Conservation (phyloP, 2,888 invertebrate species). For the Drosophila aldrichi region DNA sequence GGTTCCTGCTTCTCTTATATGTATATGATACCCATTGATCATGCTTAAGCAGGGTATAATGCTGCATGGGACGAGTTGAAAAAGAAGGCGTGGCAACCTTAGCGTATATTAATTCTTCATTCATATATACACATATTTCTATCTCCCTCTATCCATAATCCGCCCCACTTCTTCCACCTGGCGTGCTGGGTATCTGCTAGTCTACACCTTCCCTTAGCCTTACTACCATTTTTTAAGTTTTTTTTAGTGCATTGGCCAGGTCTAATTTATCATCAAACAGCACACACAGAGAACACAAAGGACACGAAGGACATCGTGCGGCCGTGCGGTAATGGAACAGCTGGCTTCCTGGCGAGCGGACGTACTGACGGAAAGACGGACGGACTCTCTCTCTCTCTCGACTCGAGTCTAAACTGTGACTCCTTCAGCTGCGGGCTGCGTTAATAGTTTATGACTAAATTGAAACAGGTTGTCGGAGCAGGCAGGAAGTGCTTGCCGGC, state of each 20-base stretch:
- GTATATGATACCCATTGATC: background rate
- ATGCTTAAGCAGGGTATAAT: background rate
- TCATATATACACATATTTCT: too few relatives aligned
- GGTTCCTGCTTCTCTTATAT: background rate
- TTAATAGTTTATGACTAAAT: constrained; percentile 76
- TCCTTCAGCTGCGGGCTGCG: constrained; percentile 46
- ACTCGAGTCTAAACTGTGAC: constrained; percentile 5
- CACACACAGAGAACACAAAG: constrained; percentile 57
- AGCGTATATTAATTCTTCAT: too few relatives aligned
- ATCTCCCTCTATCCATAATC: too few relatives aligned
- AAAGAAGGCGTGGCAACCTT: background rate
- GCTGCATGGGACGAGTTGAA: background rate
- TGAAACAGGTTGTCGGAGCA: constrained; percentile 70
- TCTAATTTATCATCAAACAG: constrained; percentile 78
- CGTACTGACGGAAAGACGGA: background rate
- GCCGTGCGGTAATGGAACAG: constrained; percentile 56
- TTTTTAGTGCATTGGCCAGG: constrained; percentile 45
- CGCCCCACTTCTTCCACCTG: too few relatives aligned
- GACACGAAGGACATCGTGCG: constrained; percentile 37
- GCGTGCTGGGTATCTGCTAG: background rate
- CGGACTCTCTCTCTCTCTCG: background rate
- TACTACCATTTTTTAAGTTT: constrained; percentile 2
- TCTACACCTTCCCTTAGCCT: too few relatives aligned
- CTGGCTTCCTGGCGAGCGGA: constrained; percentile 70
- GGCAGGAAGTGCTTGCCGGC: constrained; percentile 40